Evolutionary conservation across 2,797 vertebrate species (phyloP).

Genomic region (Gymnothorax javanicus): DNA sequence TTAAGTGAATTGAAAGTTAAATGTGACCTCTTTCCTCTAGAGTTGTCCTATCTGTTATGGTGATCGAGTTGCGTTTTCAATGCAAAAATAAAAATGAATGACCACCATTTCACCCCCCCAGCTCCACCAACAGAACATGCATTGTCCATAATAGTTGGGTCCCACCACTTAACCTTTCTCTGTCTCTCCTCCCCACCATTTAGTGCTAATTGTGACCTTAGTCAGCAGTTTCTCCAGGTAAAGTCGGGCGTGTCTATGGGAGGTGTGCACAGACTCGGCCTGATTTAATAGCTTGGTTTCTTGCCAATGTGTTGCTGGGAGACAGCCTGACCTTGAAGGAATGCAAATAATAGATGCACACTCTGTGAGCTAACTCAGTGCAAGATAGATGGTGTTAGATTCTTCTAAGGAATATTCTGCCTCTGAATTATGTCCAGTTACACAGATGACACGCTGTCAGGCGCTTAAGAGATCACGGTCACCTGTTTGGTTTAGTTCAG

Average conservation of each 20-base stretch:
- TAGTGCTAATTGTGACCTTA: constrained; percentile 46
- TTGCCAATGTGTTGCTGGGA: constrained; percentile 71
- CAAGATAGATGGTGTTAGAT: background rate
- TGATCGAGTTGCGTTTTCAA: constrained; percentile 57
- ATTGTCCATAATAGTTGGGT: constrained; percentile 28
- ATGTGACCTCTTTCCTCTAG: background rate
- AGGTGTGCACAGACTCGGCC: constrained; percentile 23
- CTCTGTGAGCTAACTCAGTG: background rate
- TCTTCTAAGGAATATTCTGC: constrained; percentile 18
- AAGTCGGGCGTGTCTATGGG: constrained; percentile 50
- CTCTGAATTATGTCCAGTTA: constrained; percentile 9
- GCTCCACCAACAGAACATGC: constrained; percentile 42
- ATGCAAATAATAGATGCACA: constrained; percentile 54
- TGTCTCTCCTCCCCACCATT: constrained; percentile 31
- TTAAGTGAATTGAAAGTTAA: constrained; percentile 44
- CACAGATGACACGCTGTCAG: background rate
- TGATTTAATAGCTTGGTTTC: constrained; percentile 73
- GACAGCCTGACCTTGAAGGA: constrained; percentile 70
- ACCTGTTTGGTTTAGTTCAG: background rate
- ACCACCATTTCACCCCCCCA: constrained; percentile 52
- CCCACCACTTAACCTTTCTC: constrained; percentile 38
- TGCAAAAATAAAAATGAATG: constrained; percentile 33
- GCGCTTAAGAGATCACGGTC: background rate
- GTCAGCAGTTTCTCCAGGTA: constrained; percentile 69
- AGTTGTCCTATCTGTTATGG: background rate